Evolutionary conservation across 92 coral and sea anemone genomes (phyloP), one percentile per base, ranked within the genome.

Genomic region (Palythoa caribaeorum): DNA sequence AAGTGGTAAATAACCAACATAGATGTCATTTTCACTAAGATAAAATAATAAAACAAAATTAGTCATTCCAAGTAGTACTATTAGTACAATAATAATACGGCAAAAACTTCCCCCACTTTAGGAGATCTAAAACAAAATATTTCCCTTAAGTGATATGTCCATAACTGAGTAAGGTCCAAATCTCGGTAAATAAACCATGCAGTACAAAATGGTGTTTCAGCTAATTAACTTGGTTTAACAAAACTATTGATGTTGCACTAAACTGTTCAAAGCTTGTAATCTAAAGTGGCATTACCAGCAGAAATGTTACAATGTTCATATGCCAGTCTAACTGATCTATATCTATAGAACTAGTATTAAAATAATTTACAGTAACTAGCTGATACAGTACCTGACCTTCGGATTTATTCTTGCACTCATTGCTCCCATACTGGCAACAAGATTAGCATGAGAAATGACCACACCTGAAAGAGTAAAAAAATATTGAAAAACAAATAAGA

Each of bases 1-100:
- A 55, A 96, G 92, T 17, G 99, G 99, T 53, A 96, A 89, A 78
- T 96, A 96, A 47, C 99, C 99, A 91, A 96, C 94, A 84, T 96
- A 96, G 60, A 91, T 51, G 62, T 96, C 99, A 88, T 92, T 94
- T 75, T 94, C 98, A 83, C 99, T 96, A 83, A 57, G 84, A 78
- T 76, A 9, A 47, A 47, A 84, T 77, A 76, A 71, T 14, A 5
- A 15, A 77, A 38, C 2, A 79, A 76, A 36, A 9, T 38, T 36
- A 36, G 17, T 14, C 1, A 17, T 40, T 52, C 47, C 38, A 21
- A 81, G 28, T 28, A 28, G 28, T 28, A 28, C 28, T 28, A 28
- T 28, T 14, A 69, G 28, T 16, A 11, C 20, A 35, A 36, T 3
- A 9, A 11, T 21, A 13, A 35, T 7, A 2, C 35, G 48, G 15